These are phyloP conservation scores for Turritopsis dohrnii DNA, from an alignment of 30 jellyfish, hydroid and myxozoan species.

Conservation along the genomic window DNA sequence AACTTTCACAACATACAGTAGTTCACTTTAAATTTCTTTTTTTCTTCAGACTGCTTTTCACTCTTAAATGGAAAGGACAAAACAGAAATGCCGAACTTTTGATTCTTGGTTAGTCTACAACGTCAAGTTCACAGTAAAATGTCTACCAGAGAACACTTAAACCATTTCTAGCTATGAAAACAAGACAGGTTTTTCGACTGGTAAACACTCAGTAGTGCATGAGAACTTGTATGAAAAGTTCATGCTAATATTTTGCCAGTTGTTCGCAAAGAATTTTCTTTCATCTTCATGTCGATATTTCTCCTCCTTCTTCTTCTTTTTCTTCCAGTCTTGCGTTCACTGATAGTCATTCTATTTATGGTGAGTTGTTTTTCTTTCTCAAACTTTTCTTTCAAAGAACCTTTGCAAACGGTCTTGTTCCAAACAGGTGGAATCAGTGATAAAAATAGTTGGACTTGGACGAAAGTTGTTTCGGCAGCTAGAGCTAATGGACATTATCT, in stretches of 20 bases:
- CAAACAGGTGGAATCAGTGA: conserved; percentile 40
- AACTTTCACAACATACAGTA: background rate
- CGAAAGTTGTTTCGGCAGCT: conserved; percentile 26
- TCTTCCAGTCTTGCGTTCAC: conserved; percentile 24
- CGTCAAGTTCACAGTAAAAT: too few species aligned
- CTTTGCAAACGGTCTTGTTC: too few species aligned
- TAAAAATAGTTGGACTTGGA: conserved; percentile 54
- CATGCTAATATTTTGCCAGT: too few species aligned
- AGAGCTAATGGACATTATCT: conserved; percentile 41
- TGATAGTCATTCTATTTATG: conserved; percentile 13
- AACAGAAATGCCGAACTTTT: conserved; percentile 8
- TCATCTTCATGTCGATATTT: background rate
- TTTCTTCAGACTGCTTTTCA: conserved; percentile 32
- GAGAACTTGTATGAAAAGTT: too few species aligned
- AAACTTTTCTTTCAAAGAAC: background rate
- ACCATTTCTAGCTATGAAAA: too few species aligned
- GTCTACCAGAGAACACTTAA: too few species aligned
- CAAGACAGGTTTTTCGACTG: too few species aligned
- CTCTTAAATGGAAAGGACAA: conserved; percentile 68
- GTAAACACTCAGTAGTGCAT: too few species aligned
- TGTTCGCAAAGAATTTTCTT: background rate
- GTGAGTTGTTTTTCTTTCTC: conserved; percentile 13
- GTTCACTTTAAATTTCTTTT: background rate
- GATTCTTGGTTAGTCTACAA: conserved; percentile 43
- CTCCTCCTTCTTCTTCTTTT: background rate